phyloP scores from a whole-genome alignment of 2,888 invertebrate genomes.

The Trypoxylon attenuatum region DNA sequence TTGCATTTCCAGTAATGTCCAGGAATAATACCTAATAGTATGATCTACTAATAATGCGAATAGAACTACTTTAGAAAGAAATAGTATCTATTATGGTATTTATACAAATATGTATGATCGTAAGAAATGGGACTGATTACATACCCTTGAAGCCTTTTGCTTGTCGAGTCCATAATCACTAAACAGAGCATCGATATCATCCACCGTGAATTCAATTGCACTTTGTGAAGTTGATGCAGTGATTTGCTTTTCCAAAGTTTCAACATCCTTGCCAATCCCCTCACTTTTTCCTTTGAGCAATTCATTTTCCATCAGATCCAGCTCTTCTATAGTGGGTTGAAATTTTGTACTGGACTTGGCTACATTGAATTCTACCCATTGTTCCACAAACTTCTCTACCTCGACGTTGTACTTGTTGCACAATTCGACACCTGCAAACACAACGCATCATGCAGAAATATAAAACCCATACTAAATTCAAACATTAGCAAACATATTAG shows the following conservation, averaged over 20 bases:
- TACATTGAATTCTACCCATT: constrained; percentile 66
- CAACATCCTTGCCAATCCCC: too few relatives aligned
- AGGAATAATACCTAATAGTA: too few relatives aligned
- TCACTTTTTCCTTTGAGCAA: constrained; percentile 53
- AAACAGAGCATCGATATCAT: not conserved
- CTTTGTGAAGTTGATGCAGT: not conserved
- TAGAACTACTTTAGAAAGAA: too few relatives aligned
- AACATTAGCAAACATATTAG: too few relatives aligned
- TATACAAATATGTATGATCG: too few relatives aligned
- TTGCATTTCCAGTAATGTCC: too few relatives aligned
- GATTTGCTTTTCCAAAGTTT: not conserved
- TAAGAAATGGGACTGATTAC: too few relatives aligned
- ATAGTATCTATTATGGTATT: too few relatives aligned
- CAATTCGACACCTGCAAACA: constrained; percentile 64
- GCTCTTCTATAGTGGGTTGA: constrained; percentile 54
- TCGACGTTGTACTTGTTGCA: constrained; percentile 58
- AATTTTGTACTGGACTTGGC: constrained; percentile 14
- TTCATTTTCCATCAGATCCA: constrained; percentile 57
- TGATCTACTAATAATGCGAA: too few relatives aligned
- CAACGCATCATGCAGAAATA: too few relatives aligned
- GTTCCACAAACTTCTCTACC: constrained; percentile 64
- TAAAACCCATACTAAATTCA: too few relatives aligned
- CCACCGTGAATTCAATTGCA: not conserved
- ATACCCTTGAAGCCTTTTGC: too few relatives aligned
- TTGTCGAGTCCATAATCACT: not conserved